Percentiles rank a stretch among this genome's conserved stretches.
Conservation (phyloP, 2,113 vertebrate species). For the Lates calcarifer region DNA sequence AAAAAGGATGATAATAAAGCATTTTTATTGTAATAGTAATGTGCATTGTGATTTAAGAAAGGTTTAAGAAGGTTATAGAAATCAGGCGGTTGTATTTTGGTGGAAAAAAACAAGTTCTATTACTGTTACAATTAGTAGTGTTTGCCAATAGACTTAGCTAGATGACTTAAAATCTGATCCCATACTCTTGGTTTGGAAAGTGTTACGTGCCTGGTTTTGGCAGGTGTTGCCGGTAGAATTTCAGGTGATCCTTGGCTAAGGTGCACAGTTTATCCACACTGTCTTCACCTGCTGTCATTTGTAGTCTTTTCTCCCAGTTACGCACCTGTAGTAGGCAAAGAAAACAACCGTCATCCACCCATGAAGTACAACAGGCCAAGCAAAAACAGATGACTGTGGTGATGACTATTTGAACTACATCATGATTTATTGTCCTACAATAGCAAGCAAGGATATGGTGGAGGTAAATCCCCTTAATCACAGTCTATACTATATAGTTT, state of each 20-base stretch:
- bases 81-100: not conserved
- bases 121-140: not conserved
- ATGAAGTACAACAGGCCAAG: not conserved
- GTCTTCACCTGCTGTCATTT: constrained; percentile 52
- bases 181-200: constrained; percentile 3
- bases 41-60: not conserved
- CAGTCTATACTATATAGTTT: too few relatives aligned
- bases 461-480: too few relatives aligned
- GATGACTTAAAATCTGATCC: not conserved
- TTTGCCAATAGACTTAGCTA: not conserved
- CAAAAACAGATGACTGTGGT: not conserved
- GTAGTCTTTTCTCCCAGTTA: constrained; percentile 82
- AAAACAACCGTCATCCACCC: not conserved
- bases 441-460: not conserved
- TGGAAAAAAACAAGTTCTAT: not conserved
- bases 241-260: constrained; percentile 65
- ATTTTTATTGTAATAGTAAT: not conserved
- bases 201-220: constrained; percentile 71
- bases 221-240: constrained; percentile 67
- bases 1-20: not conserved
- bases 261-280: constrained; percentile 64
- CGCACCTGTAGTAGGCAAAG: constrained; percentile 53
- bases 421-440: not conserved
- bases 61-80: not conserved
- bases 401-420: not conserved